Evolutionary conservation across 2,888 invertebrate genomes (phyloP).

Genomic region (Torymus aiolomorphi): DNA sequence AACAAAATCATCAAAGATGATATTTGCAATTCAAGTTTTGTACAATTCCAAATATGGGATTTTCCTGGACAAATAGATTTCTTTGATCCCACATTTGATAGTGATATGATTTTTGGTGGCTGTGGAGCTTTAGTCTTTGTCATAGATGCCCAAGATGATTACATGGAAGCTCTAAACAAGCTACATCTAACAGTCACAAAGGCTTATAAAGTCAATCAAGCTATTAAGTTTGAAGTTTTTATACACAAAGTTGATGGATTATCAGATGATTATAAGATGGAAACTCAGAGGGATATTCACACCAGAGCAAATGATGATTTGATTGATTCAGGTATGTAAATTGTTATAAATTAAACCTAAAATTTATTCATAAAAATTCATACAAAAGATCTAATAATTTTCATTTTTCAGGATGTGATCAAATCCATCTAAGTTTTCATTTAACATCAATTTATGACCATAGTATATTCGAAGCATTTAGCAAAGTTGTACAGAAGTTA

Average conservation of each 20-base stretch:
- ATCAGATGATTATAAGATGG: slow-evolving; percentile 99
- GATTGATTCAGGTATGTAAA: slow-evolving; percentile 85
- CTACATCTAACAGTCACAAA: slow-evolving; percentile 95
- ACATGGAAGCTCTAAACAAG: slow-evolving; percentile 95
- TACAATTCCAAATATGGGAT: slow-evolving; percentile 99
- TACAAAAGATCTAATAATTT: slow-evolving; percentile 9
- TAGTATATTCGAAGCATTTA: slow-evolving; percentile 99
- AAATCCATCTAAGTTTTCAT: slow-evolving; percentile 95
- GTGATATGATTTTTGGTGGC: slow-evolving; percentile 96
- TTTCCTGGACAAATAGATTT: slow-evolving; percentile 99
- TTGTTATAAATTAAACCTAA: background rate
- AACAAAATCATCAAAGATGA: slow-evolving; percentile 99
- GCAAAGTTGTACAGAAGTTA: slow-evolving; percentile 99
- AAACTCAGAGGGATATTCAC: slow-evolving; percentile 98
- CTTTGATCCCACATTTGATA: slow-evolving; percentile 96
- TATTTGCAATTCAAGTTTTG: slow-evolving; percentile 97
- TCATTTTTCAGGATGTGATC: slow-evolving; percentile 80
- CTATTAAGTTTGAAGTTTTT: slow-evolving; percentile 98
- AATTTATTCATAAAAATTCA: slow-evolving; percentile 1
- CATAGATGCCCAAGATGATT: slow-evolving; percentile 99
- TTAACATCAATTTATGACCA: slow-evolving; percentile 99
- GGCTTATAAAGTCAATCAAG: slow-evolving; percentile 96
- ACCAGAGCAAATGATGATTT: slow-evolving; percentile 97
- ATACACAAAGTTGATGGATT: slow-evolving; percentile 99
- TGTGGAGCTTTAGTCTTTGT: slow-evolving; percentile 99